phyloP scores from a whole-genome alignment of 2,113 vertebrate species.

The Rhinoptilus africanus region DNA sequence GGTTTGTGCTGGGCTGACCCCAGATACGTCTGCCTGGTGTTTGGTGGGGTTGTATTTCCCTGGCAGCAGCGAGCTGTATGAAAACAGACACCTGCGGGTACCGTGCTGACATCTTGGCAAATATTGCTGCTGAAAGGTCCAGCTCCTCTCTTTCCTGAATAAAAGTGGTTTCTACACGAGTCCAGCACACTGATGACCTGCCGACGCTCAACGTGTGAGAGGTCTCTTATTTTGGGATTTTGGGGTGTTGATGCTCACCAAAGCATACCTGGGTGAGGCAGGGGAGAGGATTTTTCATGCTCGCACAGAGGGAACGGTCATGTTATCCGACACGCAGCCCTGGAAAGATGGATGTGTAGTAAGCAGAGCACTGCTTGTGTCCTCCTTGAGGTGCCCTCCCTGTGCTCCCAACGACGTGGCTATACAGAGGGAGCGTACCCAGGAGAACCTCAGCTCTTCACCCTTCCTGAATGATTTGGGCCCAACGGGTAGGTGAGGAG shows the following conservation, averaged over 20 bases:
- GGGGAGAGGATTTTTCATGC: background rate
- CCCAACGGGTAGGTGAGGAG: background rate
- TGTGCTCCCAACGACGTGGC: accelerated
- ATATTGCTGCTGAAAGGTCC: background rate
- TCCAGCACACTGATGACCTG: accelerated
- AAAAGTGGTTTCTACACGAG: background rate
- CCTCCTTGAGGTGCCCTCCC: background rate
- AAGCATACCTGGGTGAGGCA: background rate
- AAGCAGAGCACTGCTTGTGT: accelerated
- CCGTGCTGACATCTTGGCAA: too few relatives aligned
- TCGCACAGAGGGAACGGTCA: background rate
- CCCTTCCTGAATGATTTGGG: background rate
- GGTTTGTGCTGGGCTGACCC: background rate
- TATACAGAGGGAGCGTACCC: background rate
- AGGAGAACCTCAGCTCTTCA: background rate
- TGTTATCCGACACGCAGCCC: background rate
- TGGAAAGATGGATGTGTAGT: background rate
- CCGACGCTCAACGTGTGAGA: accelerated
- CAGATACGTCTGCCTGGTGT: background rate
- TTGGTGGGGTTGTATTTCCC: background rate
- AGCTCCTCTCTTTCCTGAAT: background rate
- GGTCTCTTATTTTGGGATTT: background rate
- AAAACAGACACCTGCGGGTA: accelerated
- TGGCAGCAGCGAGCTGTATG: background rate
- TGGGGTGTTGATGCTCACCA: background rate